Conservation (phyloP, 30 jellyfish, hydroid and myxozoan genomes). For the Chironex yamaguchii region DNA sequence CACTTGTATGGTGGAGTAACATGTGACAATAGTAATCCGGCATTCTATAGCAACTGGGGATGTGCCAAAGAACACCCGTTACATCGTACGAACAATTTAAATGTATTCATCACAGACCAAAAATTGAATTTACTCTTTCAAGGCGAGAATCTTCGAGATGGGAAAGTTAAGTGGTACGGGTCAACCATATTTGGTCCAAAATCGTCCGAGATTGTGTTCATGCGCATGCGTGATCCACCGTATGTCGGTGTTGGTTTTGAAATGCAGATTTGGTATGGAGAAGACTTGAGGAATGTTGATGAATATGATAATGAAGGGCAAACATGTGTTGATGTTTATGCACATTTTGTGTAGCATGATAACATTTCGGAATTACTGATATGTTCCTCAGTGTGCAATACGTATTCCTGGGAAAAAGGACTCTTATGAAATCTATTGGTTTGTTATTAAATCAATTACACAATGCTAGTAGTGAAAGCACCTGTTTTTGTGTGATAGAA, state of each 20-base stretch:
- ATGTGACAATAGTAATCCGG: slow-evolving; percentile 31
- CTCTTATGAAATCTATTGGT: too few relatives aligned
- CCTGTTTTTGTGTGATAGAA: too few relatives aligned
- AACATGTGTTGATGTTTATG: slow-evolving; percentile 79
- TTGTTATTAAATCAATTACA: too few relatives aligned
- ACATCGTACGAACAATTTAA: slow-evolving; percentile 23
- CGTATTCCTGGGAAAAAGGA: too few relatives aligned
- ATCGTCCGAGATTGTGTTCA: slow-evolving; percentile 66
- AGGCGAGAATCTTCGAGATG: slow-evolving; percentile 74
- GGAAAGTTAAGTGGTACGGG: slow-evolving; percentile 55
- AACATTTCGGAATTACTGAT: too few relatives aligned
- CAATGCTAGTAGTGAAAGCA: too few relatives aligned
- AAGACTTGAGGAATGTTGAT: slow-evolving; percentile 59
- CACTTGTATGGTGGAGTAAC: slow-evolving; percentile 69
- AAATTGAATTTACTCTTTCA: slow-evolving; percentile 29
- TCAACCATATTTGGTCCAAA: slow-evolving; percentile 51
- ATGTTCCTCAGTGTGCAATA: too few relatives aligned
- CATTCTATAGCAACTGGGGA: slow-evolving; percentile 70
- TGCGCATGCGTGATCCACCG: slow-evolving; percentile 78
- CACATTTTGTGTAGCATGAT: slow-evolving; percentile 71
- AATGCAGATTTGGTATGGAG: slow-evolving; percentile 73
- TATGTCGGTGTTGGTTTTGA: slow-evolving; percentile 42
- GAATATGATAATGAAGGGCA: slow-evolving; percentile 67
- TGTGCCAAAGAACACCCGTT: slow-evolving; percentile 45
- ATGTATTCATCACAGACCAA: slow-evolving; percentile 58